Base-by-base conservation (phyloP, 2,888 invertebrate species). In the Phorcus lineatus region DNA sequence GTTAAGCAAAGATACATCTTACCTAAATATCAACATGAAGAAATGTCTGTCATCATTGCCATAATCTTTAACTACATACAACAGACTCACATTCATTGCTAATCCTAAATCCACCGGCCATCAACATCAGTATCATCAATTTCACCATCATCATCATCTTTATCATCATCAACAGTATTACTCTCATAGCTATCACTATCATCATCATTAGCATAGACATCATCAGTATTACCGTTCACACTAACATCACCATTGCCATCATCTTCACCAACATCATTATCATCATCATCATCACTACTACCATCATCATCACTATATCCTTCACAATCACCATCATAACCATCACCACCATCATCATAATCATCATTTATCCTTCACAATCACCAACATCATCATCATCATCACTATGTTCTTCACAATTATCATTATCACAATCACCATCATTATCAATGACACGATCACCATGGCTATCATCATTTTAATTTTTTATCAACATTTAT, bases 301-400 rank as follows among this genome's bases (percentile, higher is more conserved):
- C 74, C 74, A 54, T 78, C 77, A 52, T 79, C 78, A 81, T 80
- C 84, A 82, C 36, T 79, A 77, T 75, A 75, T 78, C 79, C 77
- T 80, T 79, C 79, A 79, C 36, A 66, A 78, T 24, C 75, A 62
- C 47, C 67, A 78, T 53, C 78, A 62, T 47, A 36, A 78, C 53
- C 78, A 75, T 36, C 66, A 66, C 77, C 80, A 24, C 67, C 66
- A 74, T 40, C 75, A 78, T 3, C 55, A 76, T 11, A 40, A 28
- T 54, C 28, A 55, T 70, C 57, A 22, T 7, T 77, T 0, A 54
- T n/a, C n/a, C n/a, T n/a, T n/a, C n/a, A n/a, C n/a, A n/a, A n/a
- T n/a, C n/a, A n/a, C n/a, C n/a, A n/a, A n/a, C n/a, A n/a, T n/a
- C n/a, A n/a, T n/a, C n/a, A n/a, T n/a, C n/a, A n/a, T n/a, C n/a